These are phyloP conservation scores for Athalia rosae DNA, from an alignment of 2,888 invertebrate species.

Conservation along the genomic window DNA sequence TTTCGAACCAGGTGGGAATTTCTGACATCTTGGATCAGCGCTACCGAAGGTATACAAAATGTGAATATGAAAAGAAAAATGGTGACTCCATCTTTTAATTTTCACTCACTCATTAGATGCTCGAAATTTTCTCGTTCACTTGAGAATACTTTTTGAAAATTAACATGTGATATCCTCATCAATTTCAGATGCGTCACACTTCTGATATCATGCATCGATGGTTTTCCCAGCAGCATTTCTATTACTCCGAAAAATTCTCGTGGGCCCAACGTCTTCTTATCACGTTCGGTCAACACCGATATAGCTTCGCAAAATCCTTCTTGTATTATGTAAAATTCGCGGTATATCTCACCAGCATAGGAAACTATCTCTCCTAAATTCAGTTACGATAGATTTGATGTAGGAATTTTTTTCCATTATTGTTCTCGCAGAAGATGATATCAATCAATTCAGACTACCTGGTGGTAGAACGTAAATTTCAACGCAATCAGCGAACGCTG, in stretches of 20 bases:
- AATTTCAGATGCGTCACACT: constrained; percentile 55
- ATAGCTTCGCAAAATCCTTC: constrained; percentile 58
- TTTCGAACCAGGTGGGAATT: constrained; percentile 30
- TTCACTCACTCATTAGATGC: constrained; percentile 10
- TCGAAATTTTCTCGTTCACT: constrained; percentile 32
- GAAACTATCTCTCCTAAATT: constrained; percentile 57
- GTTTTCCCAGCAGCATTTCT: constrained; percentile 56
- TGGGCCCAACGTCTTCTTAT: constrained; percentile 54
- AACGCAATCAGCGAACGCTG: constrained; percentile 24
- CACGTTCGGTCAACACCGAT: constrained; percentile 52
- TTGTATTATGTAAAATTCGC: constrained; percentile 57
- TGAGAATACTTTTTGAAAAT: constrained; percentile 48
- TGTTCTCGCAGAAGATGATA: not conserved
- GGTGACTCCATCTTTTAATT: not conserved
- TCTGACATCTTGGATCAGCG: constrained; percentile 28
- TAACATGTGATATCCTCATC: constrained; percentile 50
- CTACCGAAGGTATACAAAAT: not conserved
- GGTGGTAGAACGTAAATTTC: constrained; percentile 38
- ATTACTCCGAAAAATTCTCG: constrained; percentile 52
- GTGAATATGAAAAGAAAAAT: not conserved
- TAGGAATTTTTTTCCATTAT: not conserved
- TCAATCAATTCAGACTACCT: constrained; percentile 9
- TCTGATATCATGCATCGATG: constrained; percentile 53
- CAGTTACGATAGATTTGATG: constrained; percentile 47
- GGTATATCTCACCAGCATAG: constrained; percentile 55